Evolutionary conservation across 1,140 invertebrate species (phyloP), one percentile per base, ranked within the genome.

Genomic region (Leptopilina clavipes): DNA sequence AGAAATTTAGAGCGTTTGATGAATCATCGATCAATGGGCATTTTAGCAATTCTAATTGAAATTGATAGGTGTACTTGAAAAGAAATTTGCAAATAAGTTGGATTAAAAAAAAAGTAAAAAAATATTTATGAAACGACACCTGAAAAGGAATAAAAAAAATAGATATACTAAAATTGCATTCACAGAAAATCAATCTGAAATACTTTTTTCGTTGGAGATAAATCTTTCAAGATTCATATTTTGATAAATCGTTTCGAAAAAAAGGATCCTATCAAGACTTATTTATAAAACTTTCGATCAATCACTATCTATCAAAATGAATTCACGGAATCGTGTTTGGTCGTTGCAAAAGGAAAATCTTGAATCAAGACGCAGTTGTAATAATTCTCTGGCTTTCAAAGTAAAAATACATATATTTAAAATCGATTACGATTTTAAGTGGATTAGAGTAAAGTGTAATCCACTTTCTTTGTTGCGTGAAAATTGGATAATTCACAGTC

Each of bases 401-500:
- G n/a, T n/a, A n/a, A n/a, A n/a, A n/a, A n/a, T n/a, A n/a, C n/a
- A n/a, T n/a, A n/a, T n/a, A n/a, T n/a, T n/a, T n/a, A n/a, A n/a
- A n/a, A n/a, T n/a, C n/a, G n/a, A n/a, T 17, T 12, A 11, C 12
- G 17, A 18, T 25, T 25, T 65, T 14, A 25, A 65, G 22, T 65
- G 25, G 25, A 65, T 25, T n/a, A n/a, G n/a, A n/a, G 25, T 65
- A 12, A 31, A 31, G 3, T 31, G 25, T 65, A 65, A 65, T 65
- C 59, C 59, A 65, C 25, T 65, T 65, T n/a, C 59, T 65, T 65
- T 65, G 59, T 65, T 65, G 59, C 25, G 59, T n/a, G 12, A 65
- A 65, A 65, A 65, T 65, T 22, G 72, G 54, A 73, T 52, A 73
- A 31, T 73, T 52, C n/a, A 73, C 6, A 45, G 45, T 22, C 22